Base-by-base conservation (phyloP, 2,888 invertebrate species). In the Polydesmus complanatus region DNA sequence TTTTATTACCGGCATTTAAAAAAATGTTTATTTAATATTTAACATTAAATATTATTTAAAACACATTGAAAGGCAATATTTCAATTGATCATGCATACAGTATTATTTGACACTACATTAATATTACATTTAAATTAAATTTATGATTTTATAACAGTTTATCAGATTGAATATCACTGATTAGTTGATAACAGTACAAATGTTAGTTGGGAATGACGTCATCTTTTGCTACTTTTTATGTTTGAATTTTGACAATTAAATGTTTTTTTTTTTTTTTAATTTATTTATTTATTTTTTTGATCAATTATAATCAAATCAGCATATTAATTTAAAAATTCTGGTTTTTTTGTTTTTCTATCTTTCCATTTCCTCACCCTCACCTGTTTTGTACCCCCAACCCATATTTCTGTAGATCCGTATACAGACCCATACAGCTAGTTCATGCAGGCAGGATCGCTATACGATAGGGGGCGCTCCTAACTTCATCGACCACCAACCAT, bases 391-490 rank as follows among this genome's bases (percentile, higher is more conserved):
- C 14, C 14, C 37, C 37, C 14, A 37, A 5, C 37, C 14, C 14
- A 37, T 8, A 37, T 37, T 58, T 52, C 49, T 58, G 58, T 49
- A 58, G 58, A 58, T 58, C 58, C 58, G 19, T 58, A 58, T 49
- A 58, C 58, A 48, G 58, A 58, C 58, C 53, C 58, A 19, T 58
- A 58, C 58, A 58, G 58, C 58, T 58, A 58, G 58, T 58, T 58
- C 58, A 53, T 51, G 58, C 37, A 50, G 58, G 51, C 23, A 49
- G 51, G n/a, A 11, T 51, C 19, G 51, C 51, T 22, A 53, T 21
- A 18, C 11, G 21, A 49, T 51, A 52, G 58, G 58, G 58, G 21
- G 23, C 51, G n/a, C 27, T 27, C 19, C 22, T 49, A n/a, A 26
- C 54, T 26, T 22, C 14, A 18, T 8, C 52, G 8, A 19, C 52